These are phyloP conservation scores for Chesias legatella DNA, from an alignment of 2,888 invertebrate genomes.

Conservation along the genomic window DNA sequence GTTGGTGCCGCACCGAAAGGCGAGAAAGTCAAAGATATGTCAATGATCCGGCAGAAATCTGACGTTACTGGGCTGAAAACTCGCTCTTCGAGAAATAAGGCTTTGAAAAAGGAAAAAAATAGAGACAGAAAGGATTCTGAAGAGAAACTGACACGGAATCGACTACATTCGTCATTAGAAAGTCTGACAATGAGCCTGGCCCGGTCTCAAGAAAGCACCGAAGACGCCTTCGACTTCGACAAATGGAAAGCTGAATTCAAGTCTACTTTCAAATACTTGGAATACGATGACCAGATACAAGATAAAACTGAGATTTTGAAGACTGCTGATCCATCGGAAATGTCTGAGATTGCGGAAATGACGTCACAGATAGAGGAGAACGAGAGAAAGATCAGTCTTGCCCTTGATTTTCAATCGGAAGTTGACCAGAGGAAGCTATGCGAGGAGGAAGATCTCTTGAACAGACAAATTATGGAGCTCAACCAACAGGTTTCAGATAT, in stretches of 20 bases:
- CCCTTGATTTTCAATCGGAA: constrained; percentile 83
- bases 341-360: constrained; percentile 76
- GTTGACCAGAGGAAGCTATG: constrained; percentile 87
- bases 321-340: constrained; percentile 68
- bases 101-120: constrained; percentile 56
- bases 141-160: constrained; percentile 51
- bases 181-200: constrained; percentile 65
- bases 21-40: constrained; percentile 46
- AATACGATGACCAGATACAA: constrained; percentile 65
- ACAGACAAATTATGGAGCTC: constrained; percentile 88
- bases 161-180: constrained; percentile 69
- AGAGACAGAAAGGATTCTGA: constrained; percentile 54
- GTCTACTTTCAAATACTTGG: constrained; percentile 63
- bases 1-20: constrained; percentile 23
- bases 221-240: constrained; percentile 67
- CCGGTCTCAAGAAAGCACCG: constrained; percentile 67
- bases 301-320: constrained; percentile 66
- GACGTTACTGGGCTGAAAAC: constrained; percentile 82
- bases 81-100: constrained; percentile 56
- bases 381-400: constrained; percentile 80
- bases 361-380: constrained; percentile 77
- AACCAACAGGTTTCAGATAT: constrained; percentile 85
- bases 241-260: constrained; percentile 72
- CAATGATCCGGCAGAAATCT: constrained; percentile 80
- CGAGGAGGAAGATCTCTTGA: constrained; percentile 87